Evolutionary conservation across 23 tunicate genomes (phyloP).

Genomic region (Corella eumyota): DNA sequence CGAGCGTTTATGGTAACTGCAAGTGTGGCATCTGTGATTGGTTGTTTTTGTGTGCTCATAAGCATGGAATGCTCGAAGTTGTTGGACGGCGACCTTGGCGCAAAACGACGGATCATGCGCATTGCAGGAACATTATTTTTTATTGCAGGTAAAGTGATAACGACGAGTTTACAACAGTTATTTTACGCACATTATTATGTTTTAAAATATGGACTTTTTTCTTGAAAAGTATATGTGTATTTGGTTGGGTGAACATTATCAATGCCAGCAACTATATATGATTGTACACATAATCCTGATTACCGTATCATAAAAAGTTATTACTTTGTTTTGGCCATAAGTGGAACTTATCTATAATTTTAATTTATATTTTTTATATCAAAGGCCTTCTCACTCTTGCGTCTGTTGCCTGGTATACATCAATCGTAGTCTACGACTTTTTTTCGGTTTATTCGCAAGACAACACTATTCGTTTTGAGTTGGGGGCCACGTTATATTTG

Average conservation of each 20-base stretch:
- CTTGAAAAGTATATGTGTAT: too few relatives aligned
- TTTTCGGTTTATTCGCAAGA: slow-evolving; percentile 54
- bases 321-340: too few relatives aligned
- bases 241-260: too few relatives aligned
- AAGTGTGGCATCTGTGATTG: slow-evolving; percentile 17
- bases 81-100: slow-evolving; percentile 14
- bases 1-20: slow-evolving; percentile 52
- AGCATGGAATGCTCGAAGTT: slow-evolving; percentile 57
- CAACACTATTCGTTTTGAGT: slow-evolving; percentile 52
- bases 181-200: too few relatives aligned
- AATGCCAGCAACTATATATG: too few relatives aligned
- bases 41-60: slow-evolving; percentile 24
- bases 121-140: not conserved
- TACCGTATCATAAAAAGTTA: too few relatives aligned
- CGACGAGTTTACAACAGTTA: too few relatives aligned
- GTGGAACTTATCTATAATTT: too few relatives aligned
- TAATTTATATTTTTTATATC: too few relatives aligned
- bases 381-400: too few relatives aligned
- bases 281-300: too few relatives aligned
- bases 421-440: slow-evolving; percentile 47
- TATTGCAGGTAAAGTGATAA: slow-evolving; percentile 4
- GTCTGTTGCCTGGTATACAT: slow-evolving; percentile 62
- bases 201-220: too few relatives aligned
- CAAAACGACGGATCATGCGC: slow-evolving; percentile 1
- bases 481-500: slow-evolving; percentile 63